phyloP scores from a whole-genome alignment of 2,797 vertebrate species.

The Dipus sagitta region DNA sequence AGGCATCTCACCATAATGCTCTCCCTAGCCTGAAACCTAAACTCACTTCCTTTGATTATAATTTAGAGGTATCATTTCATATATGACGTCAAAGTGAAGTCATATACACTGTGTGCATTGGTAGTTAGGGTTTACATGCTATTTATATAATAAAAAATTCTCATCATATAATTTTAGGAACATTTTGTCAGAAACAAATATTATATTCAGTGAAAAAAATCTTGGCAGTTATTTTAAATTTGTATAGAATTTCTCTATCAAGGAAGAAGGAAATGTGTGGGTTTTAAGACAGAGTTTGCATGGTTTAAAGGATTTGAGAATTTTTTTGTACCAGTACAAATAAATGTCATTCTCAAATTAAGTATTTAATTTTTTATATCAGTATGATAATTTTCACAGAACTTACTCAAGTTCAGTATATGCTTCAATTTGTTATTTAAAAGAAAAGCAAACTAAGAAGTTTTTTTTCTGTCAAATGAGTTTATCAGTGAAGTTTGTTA shows the following conservation, averaged over 20 bases:
- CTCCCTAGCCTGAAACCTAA: constrained; percentile 49
- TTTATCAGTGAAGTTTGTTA: constrained; percentile 1
- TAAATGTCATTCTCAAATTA: constrained; percentile 58
- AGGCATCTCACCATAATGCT: constrained; percentile 80
- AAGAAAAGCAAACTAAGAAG: constrained; percentile 39
- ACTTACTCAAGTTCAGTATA: constrained; percentile 64
- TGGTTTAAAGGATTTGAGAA: constrained; percentile 30
- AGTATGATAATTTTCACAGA: constrained; percentile 27
- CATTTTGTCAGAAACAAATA: not conserved
- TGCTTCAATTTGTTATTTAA: constrained; percentile 46
- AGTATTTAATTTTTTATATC: constrained; percentile 50
- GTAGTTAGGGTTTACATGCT: not conserved
- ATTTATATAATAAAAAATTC: not conserved
- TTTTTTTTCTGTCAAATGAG: not conserved
- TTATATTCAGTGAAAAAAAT: not conserved
- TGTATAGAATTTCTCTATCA: constrained; percentile 24
- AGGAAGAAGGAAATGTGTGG: not conserved
- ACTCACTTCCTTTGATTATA: constrained; percentile 56
- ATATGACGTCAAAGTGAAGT: not conserved
- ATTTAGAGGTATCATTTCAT: constrained; percentile 4
- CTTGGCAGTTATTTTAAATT: not conserved
- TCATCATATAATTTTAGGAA: constrained; percentile 25
- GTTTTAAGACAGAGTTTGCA: constrained; percentile 7
- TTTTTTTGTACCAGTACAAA: not conserved
- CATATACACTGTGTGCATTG: not conserved